These are phyloP conservation scores for Helleia helle DNA, from an alignment of 2,888 invertebrate species.

Conservation along the genomic window DNA sequence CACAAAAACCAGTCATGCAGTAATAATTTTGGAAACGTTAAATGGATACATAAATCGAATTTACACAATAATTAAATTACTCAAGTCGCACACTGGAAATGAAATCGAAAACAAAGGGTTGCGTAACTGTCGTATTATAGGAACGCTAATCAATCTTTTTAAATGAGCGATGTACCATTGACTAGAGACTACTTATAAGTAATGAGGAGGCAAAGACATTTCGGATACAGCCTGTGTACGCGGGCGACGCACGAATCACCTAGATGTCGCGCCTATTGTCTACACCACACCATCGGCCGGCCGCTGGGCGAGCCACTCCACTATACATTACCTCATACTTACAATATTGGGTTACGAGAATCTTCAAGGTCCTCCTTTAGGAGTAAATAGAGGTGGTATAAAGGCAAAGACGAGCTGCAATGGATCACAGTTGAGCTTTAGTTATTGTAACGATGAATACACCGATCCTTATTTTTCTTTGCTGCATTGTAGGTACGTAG, in stretches of 20 bases:
- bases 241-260: slow-evolving; percentile 57
- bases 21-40: neutral
- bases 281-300: slow-evolving; percentile 41
- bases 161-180: neutral
- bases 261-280: slow-evolving; percentile 72
- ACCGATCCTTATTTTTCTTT: slow-evolving; percentile 44
- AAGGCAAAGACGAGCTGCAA: slow-evolving; percentile 61
- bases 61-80: slow-evolving; percentile 7
- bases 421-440: slow-evolving; percentile 55
- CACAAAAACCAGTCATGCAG: slow-evolving; percentile 3
- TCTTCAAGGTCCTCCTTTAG: slow-evolving; percentile 69
- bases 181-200: neutral
- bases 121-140: neutral
- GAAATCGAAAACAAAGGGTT: slow-evolving; percentile 2
- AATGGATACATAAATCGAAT: slow-evolving; percentile 8
- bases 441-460: slow-evolving; percentile 56
- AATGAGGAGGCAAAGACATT: slow-evolving; percentile 10
- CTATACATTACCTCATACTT: slow-evolving; percentile 68
- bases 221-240: slow-evolving; percentile 55
- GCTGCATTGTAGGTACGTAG: slow-evolving; percentile 58
- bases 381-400: slow-evolving; percentile 68
- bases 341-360: slow-evolving; percentile 73
- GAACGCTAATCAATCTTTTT: slow-evolving; percentile 14
- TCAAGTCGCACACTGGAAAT: neutral
- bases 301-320: slow-evolving; percentile 60